Evolutionary conservation across 2,888 invertebrate species (phyloP).

Genomic region (Belgica antarctica): DNA sequence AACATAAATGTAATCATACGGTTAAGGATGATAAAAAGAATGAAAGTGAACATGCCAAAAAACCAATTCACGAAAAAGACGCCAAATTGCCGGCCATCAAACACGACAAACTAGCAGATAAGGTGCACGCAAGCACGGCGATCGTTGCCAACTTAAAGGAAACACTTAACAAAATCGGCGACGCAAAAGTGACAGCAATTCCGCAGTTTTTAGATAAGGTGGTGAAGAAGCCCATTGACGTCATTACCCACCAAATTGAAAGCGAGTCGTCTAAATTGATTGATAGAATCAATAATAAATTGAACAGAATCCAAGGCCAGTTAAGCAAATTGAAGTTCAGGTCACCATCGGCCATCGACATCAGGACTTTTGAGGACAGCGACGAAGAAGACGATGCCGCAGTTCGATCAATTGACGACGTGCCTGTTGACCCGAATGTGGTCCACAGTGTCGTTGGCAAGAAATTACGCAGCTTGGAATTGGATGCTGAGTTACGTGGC

Average conservation of each 20-base stretch:
- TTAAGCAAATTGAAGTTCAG: background rate
- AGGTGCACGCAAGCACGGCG: background rate
- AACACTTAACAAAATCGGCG: constrained; percentile 2
- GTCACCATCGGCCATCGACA: background rate
- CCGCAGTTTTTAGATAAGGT: background rate
- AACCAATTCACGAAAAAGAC: background rate
- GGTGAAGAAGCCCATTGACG: constrained; percentile 19
- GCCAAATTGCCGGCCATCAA: background rate
- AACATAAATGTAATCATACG: background rate
- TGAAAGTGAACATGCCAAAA: constrained; percentile 24
- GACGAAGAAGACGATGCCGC: background rate
- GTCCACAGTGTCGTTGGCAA: constrained; percentile 12
- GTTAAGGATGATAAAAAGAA: constrained; percentile 9
- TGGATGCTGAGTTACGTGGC: background rate
- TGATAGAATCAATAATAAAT: constrained; percentile 17
- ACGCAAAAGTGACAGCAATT: constrained; percentile 22
- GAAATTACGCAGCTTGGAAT: background rate
- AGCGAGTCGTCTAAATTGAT: constrained; percentile 15
- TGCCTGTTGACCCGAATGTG: background rate
- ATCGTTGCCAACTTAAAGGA: background rate
- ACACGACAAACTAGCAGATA: background rate
- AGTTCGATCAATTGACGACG: background rate
- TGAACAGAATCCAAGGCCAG: constrained; percentile 23
- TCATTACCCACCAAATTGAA: background rate
- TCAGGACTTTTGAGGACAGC: background rate